Base-by-base conservation (phyloP, 1,140 invertebrate species). In the Elymnias hypermnestra region DNA sequence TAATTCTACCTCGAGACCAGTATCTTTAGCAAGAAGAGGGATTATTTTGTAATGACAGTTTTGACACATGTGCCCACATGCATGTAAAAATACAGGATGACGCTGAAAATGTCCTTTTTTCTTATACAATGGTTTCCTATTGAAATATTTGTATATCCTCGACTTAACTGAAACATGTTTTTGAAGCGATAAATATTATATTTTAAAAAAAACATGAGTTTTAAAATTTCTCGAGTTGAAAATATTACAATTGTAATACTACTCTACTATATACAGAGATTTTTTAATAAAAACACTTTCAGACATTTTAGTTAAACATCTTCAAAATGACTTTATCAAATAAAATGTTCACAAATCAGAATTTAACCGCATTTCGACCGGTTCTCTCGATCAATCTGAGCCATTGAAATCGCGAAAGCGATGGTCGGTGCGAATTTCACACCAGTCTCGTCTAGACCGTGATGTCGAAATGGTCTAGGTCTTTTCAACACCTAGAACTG, bases 391-490 rank as follows among this genome's bases (percentile, higher is more conserved):
- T 75, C 65, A 73, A 78, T 78, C 71, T 68, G 38, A 48, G 39
- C 55, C 63, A 73, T 72, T 78, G 72, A 75, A 72, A 70, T 61
- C 67, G 65, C 71, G 72, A 78, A 76, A 72, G 74, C 67, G 37
- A 63, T 61, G 63, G 68, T 63, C 66, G 68, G 65, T 67, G 74
- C 63, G 69, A 76, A 71, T 79, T 83, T 79, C 75, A 83, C 78
- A 79, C 76, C 76, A 74, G 64, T 82, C 63, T 82, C 66, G 78
- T 64, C 78, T 79, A 78, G 72, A 72, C 69, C 66, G 61, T 64
- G 61, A 60, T 74, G 65, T 70, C 60, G 68, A 68, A 73, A 77
- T 65, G 58, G 63, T 60, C 73, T 77, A 75, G 66, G 62, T 70
- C 62, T 52, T 45, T 53, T 59, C 59, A 55, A 40, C 52, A 65